phyloP scores from a whole-genome alignment of 2,797 vertebrate genomes.

The Orestias chungarensis region DNA sequence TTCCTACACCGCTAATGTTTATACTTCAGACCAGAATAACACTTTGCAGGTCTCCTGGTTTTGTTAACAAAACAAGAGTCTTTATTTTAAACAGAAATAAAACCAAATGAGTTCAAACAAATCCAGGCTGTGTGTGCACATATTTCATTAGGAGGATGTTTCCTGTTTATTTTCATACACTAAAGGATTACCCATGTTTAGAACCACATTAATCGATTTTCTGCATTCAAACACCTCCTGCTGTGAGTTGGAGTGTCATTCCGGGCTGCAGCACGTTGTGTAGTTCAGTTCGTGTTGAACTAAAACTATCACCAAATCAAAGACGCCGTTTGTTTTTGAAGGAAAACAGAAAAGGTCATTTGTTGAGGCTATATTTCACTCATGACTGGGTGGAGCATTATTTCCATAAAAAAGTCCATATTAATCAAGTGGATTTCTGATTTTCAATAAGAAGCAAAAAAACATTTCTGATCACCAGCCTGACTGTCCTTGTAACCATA shows the following conservation, averaged over 20 bases:
- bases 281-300: background rate
- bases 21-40: background rate
- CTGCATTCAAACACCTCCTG: background rate
- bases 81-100: background rate
- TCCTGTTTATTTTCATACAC: background rate
- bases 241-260: background rate
- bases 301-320: background rate
- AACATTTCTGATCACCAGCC: background rate
- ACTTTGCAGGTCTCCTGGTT: background rate
- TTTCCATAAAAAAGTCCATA: background rate
- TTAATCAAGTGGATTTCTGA: background rate
- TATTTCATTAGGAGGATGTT: background rate
- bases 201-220: background rate
- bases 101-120: background rate
- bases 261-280: background rate
- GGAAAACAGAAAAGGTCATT: background rate
- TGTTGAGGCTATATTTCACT: background rate
- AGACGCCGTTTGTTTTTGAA: background rate
- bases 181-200: background rate
- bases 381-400: background rate
- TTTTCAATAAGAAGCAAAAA: background rate
- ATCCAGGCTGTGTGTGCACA: background rate
- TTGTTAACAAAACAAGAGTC: background rate
- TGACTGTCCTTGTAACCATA: background rate
- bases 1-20: background rate